Percentiles rank a stretch among this genome's conserved stretches.
phyloP scores from a whole-genome alignment of 2,888 invertebrate genomes.

The Hemithea aestivaria region DNA sequence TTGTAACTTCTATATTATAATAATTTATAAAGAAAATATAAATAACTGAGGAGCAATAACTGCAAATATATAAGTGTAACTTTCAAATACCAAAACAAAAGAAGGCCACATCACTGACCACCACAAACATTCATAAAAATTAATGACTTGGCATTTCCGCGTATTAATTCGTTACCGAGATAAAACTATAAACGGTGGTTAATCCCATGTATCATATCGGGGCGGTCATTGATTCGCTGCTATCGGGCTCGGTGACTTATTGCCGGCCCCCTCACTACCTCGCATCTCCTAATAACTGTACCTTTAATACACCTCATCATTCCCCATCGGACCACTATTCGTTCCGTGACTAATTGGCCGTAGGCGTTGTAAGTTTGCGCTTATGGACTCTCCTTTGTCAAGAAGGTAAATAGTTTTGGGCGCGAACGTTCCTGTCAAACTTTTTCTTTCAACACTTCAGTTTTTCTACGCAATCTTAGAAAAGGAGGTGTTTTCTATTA shows the following conservation, averaged over 20 bases:
- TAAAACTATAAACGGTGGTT: conserved; percentile 73
- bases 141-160: conserved; percentile 61
- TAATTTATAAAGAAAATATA: too few species aligned
- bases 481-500: too few species aligned
- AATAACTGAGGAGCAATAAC: too few species aligned
- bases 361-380: conserved; percentile 55
- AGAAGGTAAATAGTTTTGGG: conserved; percentile 12
- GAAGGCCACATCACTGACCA: too few species aligned
- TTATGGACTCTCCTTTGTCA: conserved; percentile 42
- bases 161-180: conserved; percentile 67
- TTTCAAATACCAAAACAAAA: too few species aligned
- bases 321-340: conserved; percentile 59
- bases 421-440: not conserved
- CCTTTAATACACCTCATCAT: conserved; percentile 64
- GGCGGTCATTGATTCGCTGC: conserved; percentile 74
- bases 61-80: too few species aligned
- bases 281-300: conserved; percentile 35
- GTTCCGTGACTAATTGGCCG: conserved; percentile 80
- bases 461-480: too few species aligned
- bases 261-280: conserved; percentile 59
- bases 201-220: conserved; percentile 73
- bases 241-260: conserved; percentile 73
- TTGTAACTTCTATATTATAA: too few species aligned
- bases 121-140: too few species aligned
- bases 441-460: not conserved